Percentiles rank a stretch among this genome's conserved stretches.
These are phyloP conservation scores for Crenichthys baileyi DNA, from an alignment of 2,797 vertebrate genomes.

Conservation along the genomic window DNA sequence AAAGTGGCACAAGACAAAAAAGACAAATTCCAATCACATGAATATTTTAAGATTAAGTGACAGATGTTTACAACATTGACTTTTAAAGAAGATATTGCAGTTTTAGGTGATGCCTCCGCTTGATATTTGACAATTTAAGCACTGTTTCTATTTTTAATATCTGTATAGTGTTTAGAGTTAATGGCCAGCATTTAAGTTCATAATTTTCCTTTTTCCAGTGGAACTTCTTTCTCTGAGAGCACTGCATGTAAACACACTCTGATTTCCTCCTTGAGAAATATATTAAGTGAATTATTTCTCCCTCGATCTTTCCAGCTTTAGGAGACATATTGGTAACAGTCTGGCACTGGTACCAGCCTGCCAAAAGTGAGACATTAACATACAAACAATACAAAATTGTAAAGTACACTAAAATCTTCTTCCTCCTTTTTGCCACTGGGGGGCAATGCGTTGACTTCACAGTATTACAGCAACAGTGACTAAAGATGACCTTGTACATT, in stretches of 20 bases:
- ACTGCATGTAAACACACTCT: constrained; percentile 2
- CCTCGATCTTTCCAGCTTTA: background rate
- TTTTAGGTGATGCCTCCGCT: background rate
- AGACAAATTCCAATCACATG: background rate
- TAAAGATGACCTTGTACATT: constrained; percentile 75
- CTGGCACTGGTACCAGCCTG: constrained; percentile 78
- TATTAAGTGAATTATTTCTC: background rate
- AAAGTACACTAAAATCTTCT: background rate
- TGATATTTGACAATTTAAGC: background rate
- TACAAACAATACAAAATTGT: constrained; percentile 1
- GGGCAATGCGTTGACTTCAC: constrained; percentile 66
- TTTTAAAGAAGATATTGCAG: background rate
- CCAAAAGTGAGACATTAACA: constrained; percentile 32
- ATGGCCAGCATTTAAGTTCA: background rate
- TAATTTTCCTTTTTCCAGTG: background rate
- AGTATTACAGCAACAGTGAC: constrained; percentile 69
- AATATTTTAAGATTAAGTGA: too few species aligned
- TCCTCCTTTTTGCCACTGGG: constrained; percentile 21
- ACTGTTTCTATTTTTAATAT: background rate
- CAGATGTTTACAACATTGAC: too few species aligned
- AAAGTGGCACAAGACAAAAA: too few species aligned
- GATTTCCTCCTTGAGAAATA: background rate
- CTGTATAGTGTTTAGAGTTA: background rate
- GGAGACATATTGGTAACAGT: constrained; percentile 65
- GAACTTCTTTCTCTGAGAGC: background rate